Evolutionary conservation across 2,113 vertebrate genomes (phyloP).

Genomic region (Galbula dea): DNA sequence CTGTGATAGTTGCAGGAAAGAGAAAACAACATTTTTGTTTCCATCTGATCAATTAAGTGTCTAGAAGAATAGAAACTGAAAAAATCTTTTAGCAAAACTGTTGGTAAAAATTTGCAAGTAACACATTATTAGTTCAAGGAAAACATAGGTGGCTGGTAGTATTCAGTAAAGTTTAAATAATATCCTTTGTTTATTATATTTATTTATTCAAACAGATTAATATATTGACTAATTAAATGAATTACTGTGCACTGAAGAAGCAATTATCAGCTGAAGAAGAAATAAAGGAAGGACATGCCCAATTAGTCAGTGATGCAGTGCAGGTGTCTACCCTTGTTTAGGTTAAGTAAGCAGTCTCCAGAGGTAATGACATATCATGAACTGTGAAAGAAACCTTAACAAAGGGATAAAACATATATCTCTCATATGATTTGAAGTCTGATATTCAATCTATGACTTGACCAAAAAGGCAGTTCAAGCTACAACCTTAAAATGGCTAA

Average conservation of each 20-base stretch:
- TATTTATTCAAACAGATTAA: background rate
- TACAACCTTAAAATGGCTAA: background rate
- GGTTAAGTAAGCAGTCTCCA: background rate
- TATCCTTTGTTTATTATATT: background rate
- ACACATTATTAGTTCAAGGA: background rate
- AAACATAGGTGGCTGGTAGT: background rate
- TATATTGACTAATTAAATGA: background rate
- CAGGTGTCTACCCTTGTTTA: background rate
- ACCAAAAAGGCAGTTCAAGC: background rate
- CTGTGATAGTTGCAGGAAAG: background rate
- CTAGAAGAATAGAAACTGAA: background rate
- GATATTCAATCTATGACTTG: background rate
- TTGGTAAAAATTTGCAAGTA: background rate
- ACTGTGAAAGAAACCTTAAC: background rate
- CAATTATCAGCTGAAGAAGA: background rate
- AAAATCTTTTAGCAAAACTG: background rate
- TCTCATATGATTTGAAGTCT: background rate
- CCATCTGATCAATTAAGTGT: fast-evolving
- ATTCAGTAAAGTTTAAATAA: background rate
- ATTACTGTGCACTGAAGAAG: background rate
- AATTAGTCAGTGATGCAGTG: conserved; percentile 37
- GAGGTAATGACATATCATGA: background rate
- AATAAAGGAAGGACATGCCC: background rate
- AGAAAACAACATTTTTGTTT: background rate
- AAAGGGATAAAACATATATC: background rate